A percentile compares a stretch with the other conserved stretches of the same genome.
These are phyloP conservation scores for Microctonus hyperodae DNA, from an alignment of 2,888 invertebrate genomes.

Conservation along the genomic window DNA sequence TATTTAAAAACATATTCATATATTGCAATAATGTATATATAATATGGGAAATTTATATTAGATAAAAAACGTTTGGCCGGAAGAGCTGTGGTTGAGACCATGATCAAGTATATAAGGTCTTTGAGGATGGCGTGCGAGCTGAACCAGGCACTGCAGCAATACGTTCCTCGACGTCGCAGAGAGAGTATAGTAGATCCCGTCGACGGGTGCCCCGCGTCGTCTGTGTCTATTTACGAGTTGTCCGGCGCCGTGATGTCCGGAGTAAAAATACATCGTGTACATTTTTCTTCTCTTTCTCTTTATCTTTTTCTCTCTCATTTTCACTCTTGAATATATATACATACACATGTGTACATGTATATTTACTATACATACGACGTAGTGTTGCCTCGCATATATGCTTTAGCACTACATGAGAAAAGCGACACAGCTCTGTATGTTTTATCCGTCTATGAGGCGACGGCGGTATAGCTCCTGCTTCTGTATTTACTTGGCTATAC, in stretches of 20 bases:
- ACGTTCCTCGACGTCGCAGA: constrained; percentile 24
- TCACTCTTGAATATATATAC: constrained; percentile 25
- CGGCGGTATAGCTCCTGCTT: constrained; percentile 30
- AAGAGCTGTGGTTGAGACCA: neutral
- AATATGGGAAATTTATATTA: too few relatives aligned
- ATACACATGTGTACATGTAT: neutral
- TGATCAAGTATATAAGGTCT: neutral
- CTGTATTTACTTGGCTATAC: constrained; percentile 44
- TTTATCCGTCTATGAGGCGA: constrained; percentile 29
- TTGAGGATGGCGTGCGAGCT: constrained; percentile 10
- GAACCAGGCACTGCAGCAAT: constrained; percentile 16
- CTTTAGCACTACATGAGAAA: constrained; percentile 9
- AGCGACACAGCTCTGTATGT: constrained; percentile 16
- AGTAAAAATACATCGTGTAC: constrained; percentile 61
- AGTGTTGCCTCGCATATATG: constrained; percentile 14
- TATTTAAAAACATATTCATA: too few relatives aligned
- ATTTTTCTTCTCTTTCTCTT: constrained; percentile 36
- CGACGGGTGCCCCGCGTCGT: constrained; percentile 44
- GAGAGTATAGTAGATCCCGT: constrained; percentile 18
- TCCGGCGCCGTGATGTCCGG: constrained; percentile 64
- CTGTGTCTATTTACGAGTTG: constrained; percentile 63
- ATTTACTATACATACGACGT: neutral
- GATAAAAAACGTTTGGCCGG: too few relatives aligned
- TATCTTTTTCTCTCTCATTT: constrained; percentile 35
- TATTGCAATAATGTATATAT: too few relatives aligned